Evolutionary conservation across 2,888 invertebrate species (phyloP), one percentile per base, ranked within the genome.

Genomic region (Aplocera efformata): DNA sequence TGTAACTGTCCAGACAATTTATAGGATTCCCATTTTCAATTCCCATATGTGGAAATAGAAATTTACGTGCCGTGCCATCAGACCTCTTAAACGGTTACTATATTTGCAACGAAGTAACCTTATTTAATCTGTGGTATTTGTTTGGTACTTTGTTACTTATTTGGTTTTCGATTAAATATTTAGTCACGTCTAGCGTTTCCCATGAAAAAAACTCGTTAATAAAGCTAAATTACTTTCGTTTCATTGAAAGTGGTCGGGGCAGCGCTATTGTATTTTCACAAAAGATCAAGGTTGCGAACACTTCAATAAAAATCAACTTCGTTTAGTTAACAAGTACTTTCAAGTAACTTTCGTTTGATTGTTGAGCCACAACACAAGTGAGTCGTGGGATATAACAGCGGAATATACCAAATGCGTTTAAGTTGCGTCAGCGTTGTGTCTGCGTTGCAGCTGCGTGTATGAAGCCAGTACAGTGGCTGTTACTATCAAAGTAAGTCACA

Each of bases 211-310:
- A 43, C 42, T 45, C 27, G 43, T 45, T 48, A 46, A 46, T 46
- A 37, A 42, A 30, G 42, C 42, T 41, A 34, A 48, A 50, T 44
- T 43, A 57, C 53, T 53, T 55, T 55, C 55, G 42, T 43, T 51
- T 48, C 28, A 40, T 51, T 44, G 50, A 53, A 45, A 35, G 39
- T 43, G 41, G 36, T 39, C 40, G 40, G 36, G 45, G 42, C 53
- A 20, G 45, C 26, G 32, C 44, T 41, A 50, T 61, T 50, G 50
- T 55, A 30, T 52, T 58, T 56, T 34, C 24, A 51, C 55, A 58
- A 60, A 59, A 57, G 52, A 57, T 48, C 53, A 56, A 59, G 55
- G 50, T 53, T 46, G 42, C 37, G 28, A 38, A 37, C 37, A 21
- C 36, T 30, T 40, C 32, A 10, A 36, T 44, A 37, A 43, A 42